Evolutionary conservation across 2,888 invertebrate genomes (phyloP), one percentile per base, ranked within the genome.

Genomic region (Netelia melanura): DNA sequence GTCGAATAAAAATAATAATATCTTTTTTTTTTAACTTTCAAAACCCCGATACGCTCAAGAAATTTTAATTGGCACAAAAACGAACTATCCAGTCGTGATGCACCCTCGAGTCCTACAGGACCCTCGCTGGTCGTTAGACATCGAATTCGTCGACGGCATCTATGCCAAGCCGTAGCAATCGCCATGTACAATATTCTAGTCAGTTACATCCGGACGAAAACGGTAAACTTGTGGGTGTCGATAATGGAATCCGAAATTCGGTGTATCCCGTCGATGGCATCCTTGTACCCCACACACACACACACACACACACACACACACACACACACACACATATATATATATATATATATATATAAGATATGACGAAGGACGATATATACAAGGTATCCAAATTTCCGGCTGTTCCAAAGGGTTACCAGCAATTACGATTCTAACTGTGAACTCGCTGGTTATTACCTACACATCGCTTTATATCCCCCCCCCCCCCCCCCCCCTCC

Each of bases 391-490:
- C 76, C 71, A 80, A 58, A 85, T 80, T 85, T 84, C 81, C 79
- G 81, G 64, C 23, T 81, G 72, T 79, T 52, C 58, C 74, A 67
- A 75, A 83, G 77, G 84, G 85, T 82, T 84, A 75, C 21, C 74
- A 74, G 85, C 86, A 87, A 87, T 88, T 86, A 88, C 87, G 76
- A 88, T 87, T 86, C 86, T 68, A 85, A 81, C 84, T 71, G 86
- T 72, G 65, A 77, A 72, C 72, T 56, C 72, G 30, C 17, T 67
- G 43, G 62, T 71, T 61, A 77, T 67, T 78, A 78, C 67, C 43
- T 64, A n/a, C 54, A 52, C 30, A 23, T 25, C 44, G 38, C 62
- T 58, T 17, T 44, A 38, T 21, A 61, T 17, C 17, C 17, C 17
- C 17, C 17, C 17, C 17, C 17, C 17, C 17, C 17, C 17, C 17